Percentiles rank a stretch among this genome's conserved stretches.
Evolutionary conservation across 2,888 invertebrate species (phyloP).

Genomic region (Dermolepida albohirtum): DNA sequence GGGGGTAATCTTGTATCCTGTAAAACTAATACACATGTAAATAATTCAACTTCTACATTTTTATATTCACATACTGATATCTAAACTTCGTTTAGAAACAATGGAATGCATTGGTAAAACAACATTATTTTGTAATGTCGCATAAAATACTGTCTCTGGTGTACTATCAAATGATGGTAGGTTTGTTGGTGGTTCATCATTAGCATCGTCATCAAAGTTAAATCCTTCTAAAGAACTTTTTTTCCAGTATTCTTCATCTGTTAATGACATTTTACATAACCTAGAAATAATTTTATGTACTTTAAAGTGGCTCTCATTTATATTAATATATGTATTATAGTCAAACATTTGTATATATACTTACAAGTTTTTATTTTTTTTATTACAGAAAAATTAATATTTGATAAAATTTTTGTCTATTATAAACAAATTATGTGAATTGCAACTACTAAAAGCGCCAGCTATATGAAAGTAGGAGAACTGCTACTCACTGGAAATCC

Average conservation of each 20-base stretch:
- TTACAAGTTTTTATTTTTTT: too few relatives aligned
- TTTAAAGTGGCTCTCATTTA: background rate
- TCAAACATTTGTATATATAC: too few relatives aligned
- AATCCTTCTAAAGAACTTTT: conserved; percentile 79
- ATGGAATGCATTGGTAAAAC: conserved; percentile 58
- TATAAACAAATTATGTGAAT: too few relatives aligned
- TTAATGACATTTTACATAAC: conserved; percentile 16
- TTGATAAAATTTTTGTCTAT: too few relatives aligned
- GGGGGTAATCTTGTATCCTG: conserved; percentile 61
- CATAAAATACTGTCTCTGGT: conserved; percentile 51
- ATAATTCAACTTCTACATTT: background rate
- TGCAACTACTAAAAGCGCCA: too few relatives aligned
- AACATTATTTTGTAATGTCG: conserved; percentile 52
- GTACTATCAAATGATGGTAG: conserved; percentile 36
- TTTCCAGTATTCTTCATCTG: conserved; percentile 82
- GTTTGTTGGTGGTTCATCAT: conserved; percentile 15
- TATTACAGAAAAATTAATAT: too few relatives aligned
- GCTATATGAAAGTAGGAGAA: too few relatives aligned
- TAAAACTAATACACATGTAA: conserved; percentile 61
- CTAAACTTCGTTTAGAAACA: conserved; percentile 57
- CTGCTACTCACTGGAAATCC: too few relatives aligned
- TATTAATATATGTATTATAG: too few relatives aligned
- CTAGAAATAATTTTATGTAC: background rate
- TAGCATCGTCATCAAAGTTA: conserved; percentile 80
- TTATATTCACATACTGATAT: conserved; percentile 47